phyloP scores from a whole-genome alignment of 1,140 invertebrate genomes.

The Chironomus striatipennis region DNA sequence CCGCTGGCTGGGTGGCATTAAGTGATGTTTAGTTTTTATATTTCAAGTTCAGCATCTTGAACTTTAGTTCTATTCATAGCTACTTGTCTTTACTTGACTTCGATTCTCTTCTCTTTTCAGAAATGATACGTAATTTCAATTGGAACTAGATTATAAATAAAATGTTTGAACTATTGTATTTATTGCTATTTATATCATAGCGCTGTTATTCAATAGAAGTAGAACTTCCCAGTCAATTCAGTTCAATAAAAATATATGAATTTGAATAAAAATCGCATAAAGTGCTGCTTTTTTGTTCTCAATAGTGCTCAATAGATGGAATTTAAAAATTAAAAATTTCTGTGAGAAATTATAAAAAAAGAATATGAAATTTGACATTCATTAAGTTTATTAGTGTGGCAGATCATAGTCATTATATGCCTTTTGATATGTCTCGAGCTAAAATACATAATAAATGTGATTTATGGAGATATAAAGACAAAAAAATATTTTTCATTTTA shows the following conservation, averaged over 20 bases:
- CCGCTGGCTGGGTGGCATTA: neutral
- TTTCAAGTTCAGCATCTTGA: neutral
- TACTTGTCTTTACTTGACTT: too few species aligned
- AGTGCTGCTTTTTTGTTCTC: neutral
- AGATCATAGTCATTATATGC: neutral
- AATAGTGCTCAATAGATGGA: neutral
- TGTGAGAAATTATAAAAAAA: neutral
- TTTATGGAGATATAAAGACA: neutral
- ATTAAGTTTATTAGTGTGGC: neutral
- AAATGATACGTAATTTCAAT: neutral
- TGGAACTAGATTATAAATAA: conserved; percentile 6
- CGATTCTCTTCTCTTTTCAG: too few species aligned
- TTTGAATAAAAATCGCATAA: neutral
- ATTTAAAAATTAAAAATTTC: neutral
- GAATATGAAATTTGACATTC: neutral
- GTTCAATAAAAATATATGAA: neutral
- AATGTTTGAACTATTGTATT: too few species aligned
- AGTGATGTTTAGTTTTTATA: neutral
- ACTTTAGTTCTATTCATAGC: neutral
- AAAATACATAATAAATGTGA: conserved; percentile 14
- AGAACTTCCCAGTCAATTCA: neutral
- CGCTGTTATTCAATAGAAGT: neutral
- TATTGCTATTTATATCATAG: too few species aligned
- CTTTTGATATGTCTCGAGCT: neutral
- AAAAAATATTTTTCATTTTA: neutral